phyloP scores from a whole-genome alignment of 2,888 invertebrate genomes.

The Parascotia fuliginaria region DNA sequence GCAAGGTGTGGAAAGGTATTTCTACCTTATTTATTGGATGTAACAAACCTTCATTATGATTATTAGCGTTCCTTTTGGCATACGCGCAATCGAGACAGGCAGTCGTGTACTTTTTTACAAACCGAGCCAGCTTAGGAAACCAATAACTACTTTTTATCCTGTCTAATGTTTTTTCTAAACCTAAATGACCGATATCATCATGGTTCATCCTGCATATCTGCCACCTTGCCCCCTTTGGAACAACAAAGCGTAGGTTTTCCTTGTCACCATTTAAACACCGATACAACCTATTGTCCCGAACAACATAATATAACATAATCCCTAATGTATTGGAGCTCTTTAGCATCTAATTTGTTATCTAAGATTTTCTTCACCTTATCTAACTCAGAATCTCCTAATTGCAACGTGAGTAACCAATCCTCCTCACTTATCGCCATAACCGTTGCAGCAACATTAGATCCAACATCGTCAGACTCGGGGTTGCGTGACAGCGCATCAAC shows the following conservation, averaged over 20 bases:
- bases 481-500: conserved; percentile 2
- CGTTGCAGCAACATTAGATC: too few species aligned
- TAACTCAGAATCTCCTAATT: too few species aligned
- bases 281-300: background rate
- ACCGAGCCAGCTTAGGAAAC: background rate
- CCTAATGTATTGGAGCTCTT: background rate
- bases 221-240: conserved; percentile 8
- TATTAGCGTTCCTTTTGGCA: background rate
- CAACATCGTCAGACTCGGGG: background rate
- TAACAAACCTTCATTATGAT: conserved; percentile 1
- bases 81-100: conserved; percentile 6
- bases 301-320: conserved; percentile 4
- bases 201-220: background rate
- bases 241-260: conserved; percentile 1
- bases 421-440: too few species aligned
- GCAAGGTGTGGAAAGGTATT: background rate
- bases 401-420: too few species aligned
- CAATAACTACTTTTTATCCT: conserved; percentile 1
- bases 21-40: conserved; percentile 7
- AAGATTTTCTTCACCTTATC: too few species aligned
- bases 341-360: too few species aligned
- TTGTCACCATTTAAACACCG: background rate
- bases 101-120: conserved; percentile 1
- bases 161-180: conserved; percentile 7
- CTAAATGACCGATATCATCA: conserved; percentile 9